A percentile compares a stretch with the other conserved stretches of the same genome.
Conservation (phyloP, 2,113 vertebrate genomes). For the Ochotona curzoniae region DNA sequence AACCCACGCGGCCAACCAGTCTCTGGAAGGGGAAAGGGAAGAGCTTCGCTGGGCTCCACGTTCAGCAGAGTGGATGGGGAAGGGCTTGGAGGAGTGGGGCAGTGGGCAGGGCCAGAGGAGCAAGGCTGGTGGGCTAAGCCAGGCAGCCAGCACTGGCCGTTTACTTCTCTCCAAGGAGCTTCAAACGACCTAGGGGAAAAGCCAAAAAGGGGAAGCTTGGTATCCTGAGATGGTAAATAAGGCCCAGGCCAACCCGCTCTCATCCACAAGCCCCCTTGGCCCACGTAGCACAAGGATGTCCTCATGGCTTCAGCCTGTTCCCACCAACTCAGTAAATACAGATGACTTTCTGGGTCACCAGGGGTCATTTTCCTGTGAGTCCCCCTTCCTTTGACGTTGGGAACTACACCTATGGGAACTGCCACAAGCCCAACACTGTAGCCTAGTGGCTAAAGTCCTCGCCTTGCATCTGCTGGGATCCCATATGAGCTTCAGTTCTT, state of each 20-base stretch:
- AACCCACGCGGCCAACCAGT: neutral
- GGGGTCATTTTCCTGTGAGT: neutral
- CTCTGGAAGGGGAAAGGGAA: neutral
- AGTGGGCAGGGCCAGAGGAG: neutral
- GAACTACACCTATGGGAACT: neutral
- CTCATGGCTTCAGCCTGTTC: too few species aligned
- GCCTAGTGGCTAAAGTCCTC: too few species aligned
- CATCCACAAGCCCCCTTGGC: too few species aligned
- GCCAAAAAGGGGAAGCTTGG: neutral
- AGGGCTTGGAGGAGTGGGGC: neutral
- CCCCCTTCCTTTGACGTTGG: neutral
- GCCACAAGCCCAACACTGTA: neutral
- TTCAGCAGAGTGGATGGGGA: neutral
- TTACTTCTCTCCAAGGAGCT: constrained; percentile 27
- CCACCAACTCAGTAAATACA: neutral
- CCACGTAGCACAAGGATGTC: too few species aligned
- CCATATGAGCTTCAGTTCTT: too few species aligned
- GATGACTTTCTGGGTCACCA: neutral
- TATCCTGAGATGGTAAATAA: too few species aligned
- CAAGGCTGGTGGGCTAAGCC: constrained; percentile 5
- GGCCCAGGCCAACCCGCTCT: too few species aligned
- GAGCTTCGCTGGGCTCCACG: neutral
- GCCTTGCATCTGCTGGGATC: too few species aligned
- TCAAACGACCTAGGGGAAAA: constrained; percentile 62
- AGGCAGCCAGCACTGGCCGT: constrained; percentile 25